Conservation (phyloP, 2,888 invertebrate genomes). For the Drosophila paramelanica region DNA sequence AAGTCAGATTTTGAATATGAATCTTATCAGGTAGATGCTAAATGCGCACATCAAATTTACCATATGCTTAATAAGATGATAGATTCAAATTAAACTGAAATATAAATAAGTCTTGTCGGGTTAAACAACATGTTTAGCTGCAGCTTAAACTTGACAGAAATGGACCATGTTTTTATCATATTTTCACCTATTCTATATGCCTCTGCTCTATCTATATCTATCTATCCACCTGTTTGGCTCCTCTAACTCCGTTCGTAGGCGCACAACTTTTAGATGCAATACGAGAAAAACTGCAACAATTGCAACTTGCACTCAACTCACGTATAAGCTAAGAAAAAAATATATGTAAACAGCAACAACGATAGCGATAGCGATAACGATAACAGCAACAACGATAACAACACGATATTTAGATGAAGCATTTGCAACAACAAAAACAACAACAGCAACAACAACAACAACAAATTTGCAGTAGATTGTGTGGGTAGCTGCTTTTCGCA, state of each 20-base stretch:
- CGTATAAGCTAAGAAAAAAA: slow-evolving; percentile 31
- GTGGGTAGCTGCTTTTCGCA: slow-evolving; percentile 34
- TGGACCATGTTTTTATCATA: background rate
- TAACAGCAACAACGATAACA: slow-evolving; percentile 20
- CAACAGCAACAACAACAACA: slow-evolving; percentile 14
- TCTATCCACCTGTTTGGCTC: slow-evolving; percentile 20
- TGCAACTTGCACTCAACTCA: slow-evolving; percentile 56
- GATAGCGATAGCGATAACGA: slow-evolving; percentile 25
- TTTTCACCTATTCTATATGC: background rate
- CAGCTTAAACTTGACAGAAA: background rate
- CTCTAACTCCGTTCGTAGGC: slow-evolving; percentile 45
- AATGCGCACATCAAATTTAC: background rate
- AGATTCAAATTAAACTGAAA: too few species aligned
- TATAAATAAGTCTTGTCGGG: too few species aligned
- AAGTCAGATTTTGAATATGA: too few species aligned
- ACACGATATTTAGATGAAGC: slow-evolving; percentile 14
- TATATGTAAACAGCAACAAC: slow-evolving; percentile 18
- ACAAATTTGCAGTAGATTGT: slow-evolving; percentile 24
- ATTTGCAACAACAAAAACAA: slow-evolving; percentile 24
- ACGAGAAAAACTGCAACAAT: slow-evolving; percentile 46
- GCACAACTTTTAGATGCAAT: slow-evolving; percentile 46
- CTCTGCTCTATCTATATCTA: slow-evolving; percentile 12
- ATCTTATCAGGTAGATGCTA: background rate
- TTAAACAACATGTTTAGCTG: background rate
- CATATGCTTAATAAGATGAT: background rate